phyloP scores from a whole-genome alignment of 2,113 vertebrate species.

The Sylvia atricapilla region DNA sequence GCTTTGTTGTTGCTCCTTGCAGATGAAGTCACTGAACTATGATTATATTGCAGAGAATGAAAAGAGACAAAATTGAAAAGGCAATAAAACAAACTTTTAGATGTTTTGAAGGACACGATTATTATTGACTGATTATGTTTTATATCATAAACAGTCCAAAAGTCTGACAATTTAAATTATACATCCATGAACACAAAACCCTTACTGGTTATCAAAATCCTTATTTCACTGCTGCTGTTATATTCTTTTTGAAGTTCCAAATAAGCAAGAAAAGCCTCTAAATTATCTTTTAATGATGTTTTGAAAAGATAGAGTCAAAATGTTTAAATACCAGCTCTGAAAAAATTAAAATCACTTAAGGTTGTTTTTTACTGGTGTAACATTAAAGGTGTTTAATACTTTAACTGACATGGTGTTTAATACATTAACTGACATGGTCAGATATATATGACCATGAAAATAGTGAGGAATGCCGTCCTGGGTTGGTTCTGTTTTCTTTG shows the following conservation, averaged over 20 bases:
- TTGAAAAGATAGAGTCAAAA: neutral
- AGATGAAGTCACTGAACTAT: conserved; percentile 60
- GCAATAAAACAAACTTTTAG: conserved; percentile 64
- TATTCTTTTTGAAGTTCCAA: conserved; percentile 43
- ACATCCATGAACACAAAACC: neutral
- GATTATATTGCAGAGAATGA: conserved; percentile 69
- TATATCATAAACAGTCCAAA: conserved; percentile 17
- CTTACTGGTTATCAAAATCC: neutral
- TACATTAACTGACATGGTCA: neutral
- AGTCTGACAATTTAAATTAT: conserved; percentile 44
- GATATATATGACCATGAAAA: neutral
- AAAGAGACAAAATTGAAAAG: conserved; percentile 65
- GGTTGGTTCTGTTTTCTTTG: neutral
- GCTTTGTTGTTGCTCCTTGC: conserved; percentile 14
- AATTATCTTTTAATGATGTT: conserved; percentile 8
- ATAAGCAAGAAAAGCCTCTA: neutral
- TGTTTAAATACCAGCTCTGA: neutral
- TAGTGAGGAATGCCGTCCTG: neutral
- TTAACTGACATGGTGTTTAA: neutral
- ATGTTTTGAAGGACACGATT: conserved; percentile 46
- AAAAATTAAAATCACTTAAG: neutral
- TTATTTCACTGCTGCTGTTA: neutral
- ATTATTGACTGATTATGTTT: conserved; percentile 62
- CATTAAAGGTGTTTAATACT: neutral
- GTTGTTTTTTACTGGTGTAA: neutral